A percentile compares a stretch with the other conserved stretches of the same genome.
Evolutionary conservation across 2,113 vertebrate species (phyloP).

Genomic region (Monopterus albus): DNA sequence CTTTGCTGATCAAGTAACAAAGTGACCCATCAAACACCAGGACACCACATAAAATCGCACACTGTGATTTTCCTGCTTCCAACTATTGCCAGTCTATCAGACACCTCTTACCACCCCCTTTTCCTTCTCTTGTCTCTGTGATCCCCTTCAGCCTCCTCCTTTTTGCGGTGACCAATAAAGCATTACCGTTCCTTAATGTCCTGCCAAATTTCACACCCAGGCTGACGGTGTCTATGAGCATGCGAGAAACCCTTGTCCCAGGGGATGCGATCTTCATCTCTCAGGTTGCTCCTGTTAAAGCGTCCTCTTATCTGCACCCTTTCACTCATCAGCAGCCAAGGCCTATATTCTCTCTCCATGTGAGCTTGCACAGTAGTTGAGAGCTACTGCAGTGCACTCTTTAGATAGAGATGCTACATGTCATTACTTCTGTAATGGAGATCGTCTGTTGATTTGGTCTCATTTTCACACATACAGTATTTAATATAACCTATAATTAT

Average conservation of each 20-base stretch:
- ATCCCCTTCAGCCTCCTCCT: conserved; percentile 22
- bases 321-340: conserved; percentile 63
- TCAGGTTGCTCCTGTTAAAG: conserved; percentile 46
- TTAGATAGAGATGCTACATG: conserved; percentile 43
- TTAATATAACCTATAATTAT: not conserved
- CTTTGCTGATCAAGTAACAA: conserved; percentile 82
- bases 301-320: conserved; percentile 62
- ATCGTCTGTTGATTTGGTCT: not conserved
- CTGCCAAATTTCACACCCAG: conserved; percentile 75
- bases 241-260: conserved; percentile 47
- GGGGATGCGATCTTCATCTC: conserved; percentile 45
- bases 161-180: conserved; percentile 64
- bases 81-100: conserved; percentile 27
- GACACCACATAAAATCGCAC: conserved; percentile 76
- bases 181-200: conserved; percentile 57
- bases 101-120: not conserved
- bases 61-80: conserved; percentile 64
- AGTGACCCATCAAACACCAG: conserved; percentile 78
- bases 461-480: not conserved
- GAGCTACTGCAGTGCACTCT: conserved; percentile 47
- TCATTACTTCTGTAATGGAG: conserved; percentile 8
- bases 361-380: conserved; percentile 55
- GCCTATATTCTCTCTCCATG: conserved; percentile 27
- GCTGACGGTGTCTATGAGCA: conserved; percentile 52
- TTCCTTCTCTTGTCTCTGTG: conserved; percentile 22